phyloP scores from a whole-genome alignment of 2,797 vertebrate genomes.

The Pangasius djambal region DNA sequence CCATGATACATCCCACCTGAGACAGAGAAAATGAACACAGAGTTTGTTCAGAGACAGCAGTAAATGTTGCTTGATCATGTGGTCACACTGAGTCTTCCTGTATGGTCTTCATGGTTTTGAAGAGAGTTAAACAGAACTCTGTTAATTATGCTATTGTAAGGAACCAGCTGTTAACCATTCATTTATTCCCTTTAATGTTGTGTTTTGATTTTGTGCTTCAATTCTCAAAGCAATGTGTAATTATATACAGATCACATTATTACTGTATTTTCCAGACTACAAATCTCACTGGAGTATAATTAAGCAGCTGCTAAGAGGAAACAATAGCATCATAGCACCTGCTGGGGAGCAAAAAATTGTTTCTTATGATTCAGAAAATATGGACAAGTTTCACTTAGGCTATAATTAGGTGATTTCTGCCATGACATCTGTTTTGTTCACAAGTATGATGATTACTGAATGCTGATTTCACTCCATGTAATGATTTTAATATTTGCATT shows the following conservation, averaged over 20 bases:
- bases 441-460: background rate
- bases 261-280: background rate
- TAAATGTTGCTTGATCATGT: background rate
- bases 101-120: background rate
- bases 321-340: background rate
- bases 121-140: background rate
- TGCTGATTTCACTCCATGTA: background rate
- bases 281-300: background rate
- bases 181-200: background rate
- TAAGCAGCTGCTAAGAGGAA: background rate
- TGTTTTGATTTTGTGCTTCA: background rate
- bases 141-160: background rate
- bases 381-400: background rate
- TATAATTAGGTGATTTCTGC: background rate
- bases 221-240: background rate
- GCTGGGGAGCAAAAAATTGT: background rate
- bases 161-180: background rate
- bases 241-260: background rate
- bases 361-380: background rate
- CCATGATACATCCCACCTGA: constrained; percentile 96
- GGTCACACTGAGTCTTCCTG: background rate
- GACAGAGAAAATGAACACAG: constrained; percentile 17
- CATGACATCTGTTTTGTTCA: background rate
- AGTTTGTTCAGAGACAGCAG: background rate
- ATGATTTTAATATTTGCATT: background rate